These are phyloP conservation scores for Bombus balteatus DNA, from an alignment of 1,140 invertebrate genomes.

Conservation along the genomic window DNA sequence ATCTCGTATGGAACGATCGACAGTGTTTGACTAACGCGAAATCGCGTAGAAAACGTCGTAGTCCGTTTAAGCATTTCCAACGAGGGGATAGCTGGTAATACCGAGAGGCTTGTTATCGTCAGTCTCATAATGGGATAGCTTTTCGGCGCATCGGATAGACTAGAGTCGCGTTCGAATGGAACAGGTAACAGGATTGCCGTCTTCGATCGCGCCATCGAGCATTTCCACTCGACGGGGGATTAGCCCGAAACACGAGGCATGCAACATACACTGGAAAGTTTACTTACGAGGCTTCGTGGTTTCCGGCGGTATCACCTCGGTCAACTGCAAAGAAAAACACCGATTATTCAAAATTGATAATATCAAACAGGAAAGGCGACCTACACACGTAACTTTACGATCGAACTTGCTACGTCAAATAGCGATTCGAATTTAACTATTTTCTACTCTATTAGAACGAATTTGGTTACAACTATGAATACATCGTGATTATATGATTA, in stretches of 20 bases:
- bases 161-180: not conserved
- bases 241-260: slow-evolving; percentile 1
- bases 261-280: slow-evolving; percentile 11
- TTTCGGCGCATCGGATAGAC: not conserved
- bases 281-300: slow-evolving; percentile 73
- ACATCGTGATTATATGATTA: too few species aligned
- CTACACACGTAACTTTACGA: not conserved
- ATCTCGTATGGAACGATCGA: not conserved
- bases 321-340: slow-evolving; percentile 74
- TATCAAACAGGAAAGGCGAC: not conserved
- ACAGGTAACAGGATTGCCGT: slow-evolving; percentile 34
- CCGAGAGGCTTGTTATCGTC: slow-evolving; percentile 22
- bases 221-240: slow-evolving; percentile 21
- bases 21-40: not conserved
- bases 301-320: slow-evolving; percentile 70
- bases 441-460: too few species aligned
- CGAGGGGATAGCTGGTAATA: not conserved
- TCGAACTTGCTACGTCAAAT: not conserved
- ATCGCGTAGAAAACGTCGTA: not conserved
- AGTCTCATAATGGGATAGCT: slow-evolving; percentile 33
- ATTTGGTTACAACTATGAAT: too few species aligned
- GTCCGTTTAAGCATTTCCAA: not conserved
- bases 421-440: too few species aligned
- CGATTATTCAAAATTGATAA: slow-evolving; percentile 15
- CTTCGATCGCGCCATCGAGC: slow-evolving; percentile 24